Evolutionary conservation across 1,140 invertebrate genomes (phyloP).

Genomic region (Adelges cooleyi): DNA sequence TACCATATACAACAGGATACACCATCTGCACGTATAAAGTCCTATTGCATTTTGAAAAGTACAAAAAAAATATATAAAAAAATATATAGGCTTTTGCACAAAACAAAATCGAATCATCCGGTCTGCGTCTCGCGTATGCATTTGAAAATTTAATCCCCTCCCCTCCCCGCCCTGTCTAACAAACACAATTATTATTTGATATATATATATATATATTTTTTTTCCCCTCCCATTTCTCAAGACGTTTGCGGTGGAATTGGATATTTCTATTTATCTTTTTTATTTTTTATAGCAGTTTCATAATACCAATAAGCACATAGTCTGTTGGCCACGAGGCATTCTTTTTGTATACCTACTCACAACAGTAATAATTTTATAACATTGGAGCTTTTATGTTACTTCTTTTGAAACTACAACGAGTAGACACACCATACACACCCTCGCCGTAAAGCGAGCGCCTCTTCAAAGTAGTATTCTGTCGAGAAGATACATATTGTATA

Average conservation of each 20-base stretch:
- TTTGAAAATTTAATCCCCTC: conserved; percentile 14
- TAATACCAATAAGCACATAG: conserved; percentile 29
- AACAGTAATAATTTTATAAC: background rate
- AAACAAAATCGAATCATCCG: conserved; percentile 24
- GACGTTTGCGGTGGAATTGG: background rate
- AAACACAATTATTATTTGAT: too few species aligned
- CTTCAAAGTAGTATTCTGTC: background rate
- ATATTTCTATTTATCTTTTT: conserved; percentile 15
- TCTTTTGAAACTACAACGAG: conserved; percentile 1
- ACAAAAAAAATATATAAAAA: conserved; percentile 13
- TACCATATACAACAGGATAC: too few species aligned
- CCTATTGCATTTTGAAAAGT: conserved; percentile 16
- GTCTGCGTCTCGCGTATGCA: conserved; percentile 5
- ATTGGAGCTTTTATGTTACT: conserved; percentile 16
- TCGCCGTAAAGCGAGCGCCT: background rate
- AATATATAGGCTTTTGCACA: too few species aligned
- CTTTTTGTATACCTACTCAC: conserved; percentile 3
- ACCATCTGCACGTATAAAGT: too few species aligned
- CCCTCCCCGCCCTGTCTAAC: background rate
- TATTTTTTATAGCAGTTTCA: background rate
- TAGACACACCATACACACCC: too few species aligned
- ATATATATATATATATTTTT: too few species aligned
- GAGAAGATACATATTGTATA: too few species aligned
- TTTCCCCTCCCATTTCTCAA: too few species aligned
- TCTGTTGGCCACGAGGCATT: conserved; percentile 28